Conservation (phyloP, 92 coral and sea anemone genomes). For the Zoanthus sansibaricus region DNA sequence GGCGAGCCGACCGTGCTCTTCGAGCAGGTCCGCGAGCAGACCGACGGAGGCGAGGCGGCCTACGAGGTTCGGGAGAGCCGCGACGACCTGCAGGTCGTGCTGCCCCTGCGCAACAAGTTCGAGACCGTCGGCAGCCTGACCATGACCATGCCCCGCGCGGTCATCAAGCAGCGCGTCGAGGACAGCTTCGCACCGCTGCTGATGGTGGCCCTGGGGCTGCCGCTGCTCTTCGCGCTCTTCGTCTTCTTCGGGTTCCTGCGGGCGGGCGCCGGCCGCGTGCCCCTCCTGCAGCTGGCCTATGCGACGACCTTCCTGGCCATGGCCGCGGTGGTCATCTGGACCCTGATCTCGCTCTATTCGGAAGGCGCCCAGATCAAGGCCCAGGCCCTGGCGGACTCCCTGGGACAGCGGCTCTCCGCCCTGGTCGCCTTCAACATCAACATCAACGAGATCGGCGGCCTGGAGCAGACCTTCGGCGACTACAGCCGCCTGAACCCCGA, state of each 20-base stretch:
- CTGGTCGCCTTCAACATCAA: too few relatives aligned
- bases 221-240: conserved; percentile 4
- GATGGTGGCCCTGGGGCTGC: not conserved
- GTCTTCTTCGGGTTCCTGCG: not conserved
- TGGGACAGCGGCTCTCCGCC: not conserved
- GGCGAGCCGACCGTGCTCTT: not conserved
- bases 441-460: too few relatives aligned
- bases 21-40: not conserved
- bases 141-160: conserved; percentile 3
- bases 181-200: not conserved
- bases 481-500: not conserved
- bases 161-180: not conserved
- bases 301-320: conserved; percentile 4
- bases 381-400: conserved; percentile 13
- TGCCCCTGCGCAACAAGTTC: conserved; percentile 19
- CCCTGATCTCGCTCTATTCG: not conserved
- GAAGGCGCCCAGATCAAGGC: not conserved
- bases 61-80: conserved; percentile 4
- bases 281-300: conserved; percentile 3
- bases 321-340: not conserved
- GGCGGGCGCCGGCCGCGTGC: not conserved
- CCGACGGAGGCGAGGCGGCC: not conserved
- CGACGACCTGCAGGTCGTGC: conserved; percentile 13
- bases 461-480: not conserved
- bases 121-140: not conserved